Evolutionary conservation across 2,888 invertebrate species (phyloP).

Genomic region (Pyrgus malvae): DNA sequence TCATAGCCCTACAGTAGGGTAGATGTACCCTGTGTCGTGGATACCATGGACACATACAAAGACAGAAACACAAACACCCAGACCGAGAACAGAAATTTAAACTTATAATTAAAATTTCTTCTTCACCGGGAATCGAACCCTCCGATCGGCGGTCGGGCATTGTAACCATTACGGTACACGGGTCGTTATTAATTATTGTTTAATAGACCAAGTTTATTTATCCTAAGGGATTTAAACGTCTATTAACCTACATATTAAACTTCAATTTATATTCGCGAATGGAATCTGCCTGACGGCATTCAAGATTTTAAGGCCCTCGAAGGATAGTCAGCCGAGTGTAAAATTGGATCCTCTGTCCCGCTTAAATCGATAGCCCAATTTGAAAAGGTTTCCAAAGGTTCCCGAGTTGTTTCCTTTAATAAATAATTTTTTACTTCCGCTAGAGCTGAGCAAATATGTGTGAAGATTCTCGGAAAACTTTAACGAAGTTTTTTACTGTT

Average conservation of each 20-base stretch:
- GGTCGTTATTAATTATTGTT: too few relatives aligned
- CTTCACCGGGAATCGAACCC: too few relatives aligned
- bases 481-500: background rate
- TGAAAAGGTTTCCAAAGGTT: conserved; percentile 11
- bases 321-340: conserved; percentile 14
- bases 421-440: conserved; percentile 16
- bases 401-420: conserved; percentile 11
- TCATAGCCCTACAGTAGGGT: too few relatives aligned
- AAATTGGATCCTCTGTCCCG: conserved; percentile 18
- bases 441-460: conserved; percentile 7
- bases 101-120: too few relatives aligned
- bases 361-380: conserved; percentile 23
- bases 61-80: too few relatives aligned
- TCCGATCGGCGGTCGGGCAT: too few relatives aligned
- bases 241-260: conserved; percentile 6
- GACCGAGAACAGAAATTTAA: too few relatives aligned
- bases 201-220: too few relatives aligned
- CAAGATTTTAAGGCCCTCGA: conserved; percentile 16
- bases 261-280: conserved; percentile 17
- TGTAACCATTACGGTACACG: too few relatives aligned
- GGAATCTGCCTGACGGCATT: background rate
- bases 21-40: too few relatives aligned
- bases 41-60: too few relatives aligned
- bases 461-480: background rate
- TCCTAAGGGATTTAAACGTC: too few relatives aligned